Conservation (phyloP, 1,140 invertebrate genomes). For the Papilio aristodemus region DNA sequence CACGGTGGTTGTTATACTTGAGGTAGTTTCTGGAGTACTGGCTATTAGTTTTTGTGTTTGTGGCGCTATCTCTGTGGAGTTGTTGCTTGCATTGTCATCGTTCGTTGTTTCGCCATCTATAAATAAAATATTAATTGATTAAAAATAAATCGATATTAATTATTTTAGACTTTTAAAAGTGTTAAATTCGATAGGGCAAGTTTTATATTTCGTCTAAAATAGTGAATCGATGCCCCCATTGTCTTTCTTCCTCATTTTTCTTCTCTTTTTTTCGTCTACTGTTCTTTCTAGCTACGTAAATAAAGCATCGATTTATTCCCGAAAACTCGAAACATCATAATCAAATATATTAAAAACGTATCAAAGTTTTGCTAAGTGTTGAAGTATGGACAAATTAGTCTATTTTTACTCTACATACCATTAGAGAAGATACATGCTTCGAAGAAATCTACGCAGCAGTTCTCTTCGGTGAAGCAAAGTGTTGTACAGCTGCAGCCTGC, state of each 20-base stretch:
- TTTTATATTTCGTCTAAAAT: too few relatives aligned
- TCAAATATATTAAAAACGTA: too few relatives aligned
- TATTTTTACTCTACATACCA: constrained; percentile 35
- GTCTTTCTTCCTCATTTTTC: too few relatives aligned
- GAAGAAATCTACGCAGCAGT: constrained; percentile 61
- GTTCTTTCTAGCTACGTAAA: too few relatives aligned
- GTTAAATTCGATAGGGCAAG: too few relatives aligned
- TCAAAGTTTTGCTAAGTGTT: constrained; percentile 34
- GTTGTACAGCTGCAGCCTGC: constrained; percentile 43
- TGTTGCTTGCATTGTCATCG: constrained; percentile 29
- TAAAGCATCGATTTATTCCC: too few relatives aligned
- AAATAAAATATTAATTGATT: not conserved
- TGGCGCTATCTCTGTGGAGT: constrained; percentile 41
- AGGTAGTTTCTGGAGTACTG: constrained; percentile 27
- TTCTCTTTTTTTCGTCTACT: too few relatives aligned
- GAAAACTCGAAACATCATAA: too few relatives aligned
- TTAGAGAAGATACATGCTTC: constrained; percentile 50
- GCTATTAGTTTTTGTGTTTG: constrained; percentile 59
- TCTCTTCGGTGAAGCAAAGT: constrained; percentile 39
- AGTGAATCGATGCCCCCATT: too few relatives aligned
- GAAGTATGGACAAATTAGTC: not conserved
- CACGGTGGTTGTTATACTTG: constrained; percentile 11
- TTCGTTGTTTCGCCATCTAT: constrained; percentile 37
- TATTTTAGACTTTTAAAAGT: too few relatives aligned
- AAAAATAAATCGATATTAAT: too few relatives aligned